Base-by-base conservation (phyloP, 2,113 vertebrate genomes). In the Semnornis frantzii region DNA sequence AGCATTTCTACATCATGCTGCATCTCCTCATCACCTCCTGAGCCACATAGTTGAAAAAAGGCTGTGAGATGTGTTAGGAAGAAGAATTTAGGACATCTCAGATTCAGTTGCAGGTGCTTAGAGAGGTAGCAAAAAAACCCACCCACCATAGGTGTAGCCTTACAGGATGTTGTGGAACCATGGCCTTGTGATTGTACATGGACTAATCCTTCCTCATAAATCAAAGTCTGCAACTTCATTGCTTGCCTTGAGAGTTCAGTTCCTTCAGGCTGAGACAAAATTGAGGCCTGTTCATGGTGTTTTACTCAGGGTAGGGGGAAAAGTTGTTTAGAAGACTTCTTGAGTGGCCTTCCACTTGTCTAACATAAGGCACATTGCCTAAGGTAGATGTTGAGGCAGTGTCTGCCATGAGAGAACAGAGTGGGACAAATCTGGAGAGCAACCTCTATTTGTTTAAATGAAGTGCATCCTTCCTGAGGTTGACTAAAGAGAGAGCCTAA, bases 191-290 rank as follows among this genome's bases (percentile, higher is more conserved):
- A 39, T 39, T 39, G 10, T 37, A 37, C 37, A 37, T 37, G 37
- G 37, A 10, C 37, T 37, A 37, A 37, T 37, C 37, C 37, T 37
- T 37, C 10, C 37, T 37, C 37, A 37, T 37, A 37, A 10, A 37
- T 37, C 37, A 46, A 71, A 82, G 70, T 87, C 81, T 94, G 60
- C 42, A 83, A 14, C 33, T 66, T 33, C 23, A 19, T 30, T 83
- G 54, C 91, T 91, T 93, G 66, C 68, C 59, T 79, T 82, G 39
- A 25, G 66, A 72, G 48, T 87, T 87, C 39, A 19, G 74, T 59
- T 85, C 50, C 55, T 39, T 1, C 15, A 59, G 66, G 34, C 66
- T 65, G 50, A 50, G 12, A 5, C 0, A 6, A n/a, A 79, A 62
- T 24, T 82, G 65, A 75, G 34, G 44, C 24, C 24, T 6, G 33